Conservation (phyloP, 2,113 vertebrate species). For the Poecilia latipinna region DNA sequence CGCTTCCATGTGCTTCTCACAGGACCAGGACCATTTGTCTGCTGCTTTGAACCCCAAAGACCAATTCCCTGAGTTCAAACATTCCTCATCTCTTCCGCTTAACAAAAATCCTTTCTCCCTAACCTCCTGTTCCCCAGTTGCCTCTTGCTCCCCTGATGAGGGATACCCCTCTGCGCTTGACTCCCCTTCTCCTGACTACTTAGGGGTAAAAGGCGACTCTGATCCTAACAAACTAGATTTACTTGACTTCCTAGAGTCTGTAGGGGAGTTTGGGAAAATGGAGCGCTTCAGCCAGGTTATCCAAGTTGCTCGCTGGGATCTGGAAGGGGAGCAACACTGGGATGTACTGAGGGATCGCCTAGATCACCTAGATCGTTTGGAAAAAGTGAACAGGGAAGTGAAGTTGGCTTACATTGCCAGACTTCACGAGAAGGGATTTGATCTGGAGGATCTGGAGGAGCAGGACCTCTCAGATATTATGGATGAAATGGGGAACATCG, state of each 20-base stretch:
- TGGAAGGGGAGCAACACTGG: constrained; percentile 77
- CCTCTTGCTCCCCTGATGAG: constrained; percentile 80
- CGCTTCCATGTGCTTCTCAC: constrained; percentile 77
- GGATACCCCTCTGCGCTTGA: constrained; percentile 80
- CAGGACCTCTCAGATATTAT: constrained; percentile 74
- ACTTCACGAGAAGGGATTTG: constrained; percentile 76
- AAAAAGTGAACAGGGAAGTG: constrained; percentile 81
- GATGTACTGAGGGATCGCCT: constrained; percentile 77
- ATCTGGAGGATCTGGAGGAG: constrained; percentile 74
- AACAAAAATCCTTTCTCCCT: constrained; percentile 52
- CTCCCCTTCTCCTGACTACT: constrained; percentile 77
- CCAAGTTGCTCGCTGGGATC: constrained; percentile 79
- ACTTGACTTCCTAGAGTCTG: constrained; percentile 81
- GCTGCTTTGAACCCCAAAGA: constrained; percentile 69
- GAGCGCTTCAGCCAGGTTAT: constrained; percentile 82
- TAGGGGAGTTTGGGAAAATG: constrained; percentile 82
- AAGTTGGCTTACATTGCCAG: constrained; percentile 74
- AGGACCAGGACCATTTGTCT: constrained; percentile 75
- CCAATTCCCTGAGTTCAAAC: constrained; percentile 50
- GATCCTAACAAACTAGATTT: constrained; percentile 74
- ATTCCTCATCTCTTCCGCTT: constrained; percentile 66
- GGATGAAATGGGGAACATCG: constrained; percentile 80
- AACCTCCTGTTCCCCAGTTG: constrained; percentile 45
- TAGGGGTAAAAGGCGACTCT: constrained; percentile 70
- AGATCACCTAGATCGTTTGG: constrained; percentile 80